Evolutionary conservation across 2,888 invertebrate species (phyloP).

Genomic region (Gisinianus flammeolus): DNA sequence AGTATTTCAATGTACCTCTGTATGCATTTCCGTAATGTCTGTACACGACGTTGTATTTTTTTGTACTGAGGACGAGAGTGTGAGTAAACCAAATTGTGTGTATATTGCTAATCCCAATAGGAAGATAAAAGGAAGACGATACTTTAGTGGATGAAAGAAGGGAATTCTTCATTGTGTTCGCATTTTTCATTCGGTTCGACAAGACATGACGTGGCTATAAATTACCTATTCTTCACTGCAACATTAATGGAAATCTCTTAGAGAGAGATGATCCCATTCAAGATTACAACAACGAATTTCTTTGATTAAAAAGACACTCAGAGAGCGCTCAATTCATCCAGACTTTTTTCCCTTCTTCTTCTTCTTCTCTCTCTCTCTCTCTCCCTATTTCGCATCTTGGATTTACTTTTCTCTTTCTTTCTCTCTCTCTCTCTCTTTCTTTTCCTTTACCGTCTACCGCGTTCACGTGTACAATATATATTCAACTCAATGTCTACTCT

Average conservation of each 20-base stretch:
- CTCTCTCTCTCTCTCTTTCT: background rate
- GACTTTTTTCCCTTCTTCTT: background rate
- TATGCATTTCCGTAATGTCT: too few relatives aligned
- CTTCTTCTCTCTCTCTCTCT: background rate
- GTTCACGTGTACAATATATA: background rate
- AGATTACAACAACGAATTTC: slow-evolving; percentile 9
- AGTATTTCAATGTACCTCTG: too few relatives aligned
- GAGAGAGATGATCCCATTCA: slow-evolving; percentile 5
- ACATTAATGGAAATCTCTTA: slow-evolving; percentile 4
- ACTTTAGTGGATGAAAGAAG: background rate
- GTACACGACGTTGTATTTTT: too few relatives aligned
- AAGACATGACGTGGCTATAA: slow-evolving; percentile 25
- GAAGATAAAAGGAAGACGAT: background rate
- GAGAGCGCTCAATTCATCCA: background rate
- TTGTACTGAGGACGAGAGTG: too few relatives aligned
- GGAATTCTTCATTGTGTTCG: slow-evolving; percentile 22
- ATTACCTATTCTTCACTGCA: slow-evolving; percentile 10
- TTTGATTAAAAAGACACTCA: slow-evolving; percentile 12
- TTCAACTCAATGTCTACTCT: background rate
- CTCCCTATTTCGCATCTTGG: background rate
- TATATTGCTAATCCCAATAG: too few relatives aligned
- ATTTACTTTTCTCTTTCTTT: slow-evolving; percentile 2
- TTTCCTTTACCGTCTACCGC: background rate
- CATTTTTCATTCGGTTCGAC: slow-evolving; percentile 35
- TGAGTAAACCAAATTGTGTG: too few relatives aligned